Percentiles rank a stretch among this genome's conserved stretches.
Evolutionary conservation across 2,888 invertebrate genomes (phyloP).

Genomic region (Rhogogaster chlorosoma): DNA sequence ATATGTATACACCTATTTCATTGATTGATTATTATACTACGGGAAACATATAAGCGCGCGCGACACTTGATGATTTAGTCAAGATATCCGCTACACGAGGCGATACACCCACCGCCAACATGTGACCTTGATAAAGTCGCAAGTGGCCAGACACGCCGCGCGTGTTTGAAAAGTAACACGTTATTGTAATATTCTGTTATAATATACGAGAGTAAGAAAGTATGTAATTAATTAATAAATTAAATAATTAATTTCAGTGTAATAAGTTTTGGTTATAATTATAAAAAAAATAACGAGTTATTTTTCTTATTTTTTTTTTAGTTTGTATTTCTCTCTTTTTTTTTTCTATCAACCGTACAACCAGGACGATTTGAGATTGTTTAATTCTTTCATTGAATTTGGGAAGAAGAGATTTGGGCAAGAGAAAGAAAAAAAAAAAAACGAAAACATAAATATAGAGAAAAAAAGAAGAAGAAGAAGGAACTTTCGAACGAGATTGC

Average conservation of each 20-base stretch:
- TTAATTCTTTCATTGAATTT: too few relatives aligned
- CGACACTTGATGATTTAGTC: background rate
- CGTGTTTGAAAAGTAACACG: background rate
- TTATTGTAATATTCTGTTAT: background rate
- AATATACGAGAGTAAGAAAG: too few relatives aligned
- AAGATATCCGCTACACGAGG: background rate
- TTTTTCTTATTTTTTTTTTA: background rate
- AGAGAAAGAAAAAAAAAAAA: background rate
- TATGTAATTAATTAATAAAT: too few relatives aligned
- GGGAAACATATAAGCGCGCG: background rate
- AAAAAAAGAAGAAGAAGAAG: background rate
- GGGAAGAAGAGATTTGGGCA: too few relatives aligned
- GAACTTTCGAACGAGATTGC: too few relatives aligned
- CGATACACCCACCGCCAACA: background rate
- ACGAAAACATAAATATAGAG: background rate
- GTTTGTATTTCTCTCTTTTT: background rate
- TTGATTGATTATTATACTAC: slow-evolving; percentile 1
- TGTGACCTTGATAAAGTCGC: background rate
- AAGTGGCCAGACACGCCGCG: background rate
- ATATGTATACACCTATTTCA: background rate
- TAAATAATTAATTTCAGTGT: too few relatives aligned
- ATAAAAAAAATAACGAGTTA: background rate
- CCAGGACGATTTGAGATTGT: background rate
- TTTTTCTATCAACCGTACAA: too few relatives aligned
- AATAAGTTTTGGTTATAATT: too few relatives aligned